phyloP scores from a whole-genome alignment of 1,140 invertebrate species.

The Muscidifurax raptorellus region DNA sequence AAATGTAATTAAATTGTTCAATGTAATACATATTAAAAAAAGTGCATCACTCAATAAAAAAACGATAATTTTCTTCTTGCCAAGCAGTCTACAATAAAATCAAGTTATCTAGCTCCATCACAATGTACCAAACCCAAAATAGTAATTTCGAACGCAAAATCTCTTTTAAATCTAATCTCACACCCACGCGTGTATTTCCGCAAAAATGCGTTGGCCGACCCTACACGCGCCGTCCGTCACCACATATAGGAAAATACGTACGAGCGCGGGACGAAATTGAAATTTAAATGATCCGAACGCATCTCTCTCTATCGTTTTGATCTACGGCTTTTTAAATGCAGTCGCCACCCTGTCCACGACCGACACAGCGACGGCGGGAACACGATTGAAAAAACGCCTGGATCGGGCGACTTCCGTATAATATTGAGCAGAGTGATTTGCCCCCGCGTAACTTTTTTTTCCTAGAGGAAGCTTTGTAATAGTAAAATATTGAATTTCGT shows the following conservation, averaged over 20 bases:
- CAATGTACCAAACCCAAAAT: too few species aligned
- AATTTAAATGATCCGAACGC: constrained; percentile 52
- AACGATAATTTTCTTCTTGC: too few species aligned
- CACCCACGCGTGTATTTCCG: neutral
- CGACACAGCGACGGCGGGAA: neutral
- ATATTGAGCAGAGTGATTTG: constrained; percentile 25
- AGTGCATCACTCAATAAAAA: too few species aligned
- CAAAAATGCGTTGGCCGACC: neutral
- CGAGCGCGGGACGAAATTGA: constrained; percentile 38
- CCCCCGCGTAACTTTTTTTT: neutral
- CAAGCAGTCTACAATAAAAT: too few species aligned
- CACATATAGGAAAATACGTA: neutral
- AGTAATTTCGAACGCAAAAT: neutral
- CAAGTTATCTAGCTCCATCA: too few species aligned
- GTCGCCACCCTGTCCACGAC: neutral
- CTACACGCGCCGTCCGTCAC: neutral
- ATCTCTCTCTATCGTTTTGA: constrained; percentile 44
- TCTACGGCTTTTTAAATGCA: constrained; percentile 50
- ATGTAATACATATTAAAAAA: too few species aligned
- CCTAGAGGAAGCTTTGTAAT: too few species aligned
- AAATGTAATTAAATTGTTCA: too few species aligned
- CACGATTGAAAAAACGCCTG: constrained; percentile 18
- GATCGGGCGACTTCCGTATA: constrained; percentile 31
- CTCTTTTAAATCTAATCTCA: neutral
- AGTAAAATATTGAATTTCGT: too few species aligned